Percentiles rank a stretch among this genome's conserved stretches.
Conservation (phyloP, 2,797 vertebrate genomes). For the Eulemur rubriventer region DNA sequence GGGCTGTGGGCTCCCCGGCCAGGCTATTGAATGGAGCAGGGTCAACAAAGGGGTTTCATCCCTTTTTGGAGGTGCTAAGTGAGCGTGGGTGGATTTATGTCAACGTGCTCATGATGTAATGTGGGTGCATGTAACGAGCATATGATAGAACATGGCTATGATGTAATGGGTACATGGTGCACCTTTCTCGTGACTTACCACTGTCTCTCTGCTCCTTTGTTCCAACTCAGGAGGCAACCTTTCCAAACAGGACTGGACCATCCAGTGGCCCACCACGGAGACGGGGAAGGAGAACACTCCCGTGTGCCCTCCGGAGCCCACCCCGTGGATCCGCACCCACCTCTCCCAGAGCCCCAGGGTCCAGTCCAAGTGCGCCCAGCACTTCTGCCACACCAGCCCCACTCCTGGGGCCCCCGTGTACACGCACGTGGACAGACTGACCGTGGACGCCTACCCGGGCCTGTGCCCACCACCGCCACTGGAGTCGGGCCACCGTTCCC, state of each 20-base stretch:
- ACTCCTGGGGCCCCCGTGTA: constrained; percentile 85
- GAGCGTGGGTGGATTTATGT: neutral
- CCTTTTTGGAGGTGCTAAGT: neutral
- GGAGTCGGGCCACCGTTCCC: constrained; percentile 92
- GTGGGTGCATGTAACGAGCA: no score
- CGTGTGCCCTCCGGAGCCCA: constrained; percentile 88
- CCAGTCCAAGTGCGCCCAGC: constrained; percentile 92
- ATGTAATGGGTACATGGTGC: neutral
- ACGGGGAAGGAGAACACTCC: constrained; percentile 95
- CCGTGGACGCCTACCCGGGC: constrained; percentile 87
- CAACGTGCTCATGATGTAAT: no score
- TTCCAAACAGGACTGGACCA: constrained; percentile 97
- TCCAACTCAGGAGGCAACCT: constrained; percentile 89
- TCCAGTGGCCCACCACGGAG: constrained; percentile 96
- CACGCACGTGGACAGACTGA: constrained; percentile 91
- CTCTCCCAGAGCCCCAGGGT: constrained; percentile 94
- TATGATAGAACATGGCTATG: neutral
- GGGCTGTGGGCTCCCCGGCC: neutral
- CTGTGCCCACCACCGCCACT: constrained; percentile 81
- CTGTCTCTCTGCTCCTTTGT: constrained; percentile 31
- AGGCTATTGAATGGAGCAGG: neutral
- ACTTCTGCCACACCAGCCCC: constrained; percentile 90
- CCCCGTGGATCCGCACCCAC: constrained; percentile 93
- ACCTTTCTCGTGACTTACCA: neutral
- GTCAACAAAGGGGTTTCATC: neutral